Evolutionary conservation across 2,888 invertebrate genomes (phyloP).

Genomic region (Harpagoxenus sublaevis): DNA sequence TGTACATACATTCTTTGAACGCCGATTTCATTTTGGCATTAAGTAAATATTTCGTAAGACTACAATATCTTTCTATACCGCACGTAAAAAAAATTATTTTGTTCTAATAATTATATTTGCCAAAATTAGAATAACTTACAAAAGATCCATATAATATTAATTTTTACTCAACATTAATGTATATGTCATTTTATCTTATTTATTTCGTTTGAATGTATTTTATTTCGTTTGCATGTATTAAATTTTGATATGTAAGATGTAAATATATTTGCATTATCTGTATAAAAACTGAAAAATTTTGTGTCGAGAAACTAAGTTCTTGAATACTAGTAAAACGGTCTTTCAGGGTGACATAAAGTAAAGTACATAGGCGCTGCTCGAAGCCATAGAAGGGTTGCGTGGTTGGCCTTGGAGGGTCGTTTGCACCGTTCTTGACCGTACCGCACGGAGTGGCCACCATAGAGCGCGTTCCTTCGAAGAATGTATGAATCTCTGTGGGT

Average conservation of each 20-base stretch:
- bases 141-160: neutral
- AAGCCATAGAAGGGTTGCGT: constrained; percentile 77
- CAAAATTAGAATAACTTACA: neutral
- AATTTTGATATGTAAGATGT: neutral
- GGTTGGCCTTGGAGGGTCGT: constrained; percentile 81
- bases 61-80: neutral
- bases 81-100: neutral
- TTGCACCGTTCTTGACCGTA: constrained; percentile 77
- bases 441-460: constrained; percentile 65
- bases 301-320: constrained; percentile 16
- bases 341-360: constrained; percentile 58
- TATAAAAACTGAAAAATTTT: constrained; percentile 4
- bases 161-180: neutral
- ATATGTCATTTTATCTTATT: neutral
- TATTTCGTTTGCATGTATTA: neutral
- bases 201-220: neutral
- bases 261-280: neutral
- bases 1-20: neutral
- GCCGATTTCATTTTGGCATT: neutral
- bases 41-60: neutral
- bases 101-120: neutral
- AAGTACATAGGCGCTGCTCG: constrained; percentile 57
- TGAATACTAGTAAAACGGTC: constrained; percentile 29
- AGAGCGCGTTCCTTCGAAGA: constrained; percentile 72
- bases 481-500: constrained; percentile 71